A percentile compares a stretch with the other conserved stretches of the same genome.
These are phyloP conservation scores for Phoebastria nigripes DNA, from an alignment of 2,797 vertebrate genomes.

Conservation along the genomic window DNA sequence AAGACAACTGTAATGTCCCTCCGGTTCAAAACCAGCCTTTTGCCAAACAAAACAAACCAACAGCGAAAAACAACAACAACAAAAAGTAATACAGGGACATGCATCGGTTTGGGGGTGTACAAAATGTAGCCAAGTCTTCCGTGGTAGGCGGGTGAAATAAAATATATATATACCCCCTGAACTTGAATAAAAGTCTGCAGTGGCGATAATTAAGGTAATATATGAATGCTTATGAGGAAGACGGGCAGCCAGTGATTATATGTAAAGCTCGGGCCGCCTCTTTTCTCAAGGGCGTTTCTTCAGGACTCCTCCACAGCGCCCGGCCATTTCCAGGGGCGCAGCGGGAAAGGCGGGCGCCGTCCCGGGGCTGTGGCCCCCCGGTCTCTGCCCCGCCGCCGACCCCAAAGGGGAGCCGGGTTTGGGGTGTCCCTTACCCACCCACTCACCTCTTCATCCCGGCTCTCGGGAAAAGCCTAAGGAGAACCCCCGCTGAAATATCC, in stretches of 20 bases:
- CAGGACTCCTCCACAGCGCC: neutral
- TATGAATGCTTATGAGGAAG: neutral
- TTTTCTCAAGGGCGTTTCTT: neutral
- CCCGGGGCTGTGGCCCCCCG: neutral
- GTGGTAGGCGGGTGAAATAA: neutral
- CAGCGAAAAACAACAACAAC: too few species aligned
- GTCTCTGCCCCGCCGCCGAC: rapidly evolving
- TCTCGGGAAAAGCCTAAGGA: neutral
- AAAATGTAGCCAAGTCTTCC: neutral
- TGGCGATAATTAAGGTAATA: neutral
- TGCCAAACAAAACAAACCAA: conserved; percentile 27
- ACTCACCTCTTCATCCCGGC: too few species aligned
- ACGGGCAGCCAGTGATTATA: neutral
- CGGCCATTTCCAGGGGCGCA: too few species aligned
- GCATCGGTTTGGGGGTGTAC: neutral
- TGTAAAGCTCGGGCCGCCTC: neutral
- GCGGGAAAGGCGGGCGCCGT: neutral
- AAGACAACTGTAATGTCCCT: conserved; percentile 61
- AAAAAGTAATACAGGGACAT: neutral
- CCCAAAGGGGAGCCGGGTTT: neutral
- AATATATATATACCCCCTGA: neutral
- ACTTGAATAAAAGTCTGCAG: neutral
- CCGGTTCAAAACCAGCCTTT: conserved; percentile 36
- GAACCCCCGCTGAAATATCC: neutral
- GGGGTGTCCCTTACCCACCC: neutral